phyloP scores from a whole-genome alignment of 1,140 invertebrate species.

The Drosophila jambulina region DNA sequence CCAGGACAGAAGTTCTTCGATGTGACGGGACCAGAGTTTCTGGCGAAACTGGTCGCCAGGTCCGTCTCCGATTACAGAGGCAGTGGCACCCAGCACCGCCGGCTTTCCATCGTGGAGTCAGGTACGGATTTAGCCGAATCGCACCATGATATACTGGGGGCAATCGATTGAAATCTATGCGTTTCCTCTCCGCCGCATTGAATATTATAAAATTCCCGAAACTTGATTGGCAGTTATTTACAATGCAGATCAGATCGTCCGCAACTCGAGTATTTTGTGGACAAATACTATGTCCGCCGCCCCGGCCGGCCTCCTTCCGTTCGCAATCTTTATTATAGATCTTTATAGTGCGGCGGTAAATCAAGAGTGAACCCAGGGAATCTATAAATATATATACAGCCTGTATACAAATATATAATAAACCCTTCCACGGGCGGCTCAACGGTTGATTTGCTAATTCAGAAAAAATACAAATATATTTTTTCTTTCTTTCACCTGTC shows the following conservation, averaged over 20 bases:
- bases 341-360: constrained; percentile 36
- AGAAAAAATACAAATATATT: constrained; percentile 8
- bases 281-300: constrained; percentile 12
- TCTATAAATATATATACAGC: constrained; percentile 37
- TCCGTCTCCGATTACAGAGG: constrained; percentile 5
- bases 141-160: constrained; percentile 25
- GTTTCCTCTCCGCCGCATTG: constrained; percentile 40
- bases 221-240: constrained; percentile 55
- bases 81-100: neutral
- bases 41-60: neutral
- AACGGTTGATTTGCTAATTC: constrained; percentile 18
- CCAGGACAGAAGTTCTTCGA: neutral
- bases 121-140: constrained; percentile 28
- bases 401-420: constrained; percentile 49
- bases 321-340: constrained; percentile 29
- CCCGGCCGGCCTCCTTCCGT: constrained; percentile 3
- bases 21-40: constrained; percentile 15
- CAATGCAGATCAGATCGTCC: constrained; percentile 30
- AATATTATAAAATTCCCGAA: constrained; percentile 49
- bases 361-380: constrained; percentile 18
- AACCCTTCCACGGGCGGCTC: constrained; percentile 28
- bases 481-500: constrained; percentile 2
- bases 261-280: constrained; percentile 36
- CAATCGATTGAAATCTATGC: constrained; percentile 48
- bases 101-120: constrained; percentile 23